phyloP scores from a whole-genome alignment of 2,888 invertebrate genomes.

The Drosophila neoperkinsi region DNA sequence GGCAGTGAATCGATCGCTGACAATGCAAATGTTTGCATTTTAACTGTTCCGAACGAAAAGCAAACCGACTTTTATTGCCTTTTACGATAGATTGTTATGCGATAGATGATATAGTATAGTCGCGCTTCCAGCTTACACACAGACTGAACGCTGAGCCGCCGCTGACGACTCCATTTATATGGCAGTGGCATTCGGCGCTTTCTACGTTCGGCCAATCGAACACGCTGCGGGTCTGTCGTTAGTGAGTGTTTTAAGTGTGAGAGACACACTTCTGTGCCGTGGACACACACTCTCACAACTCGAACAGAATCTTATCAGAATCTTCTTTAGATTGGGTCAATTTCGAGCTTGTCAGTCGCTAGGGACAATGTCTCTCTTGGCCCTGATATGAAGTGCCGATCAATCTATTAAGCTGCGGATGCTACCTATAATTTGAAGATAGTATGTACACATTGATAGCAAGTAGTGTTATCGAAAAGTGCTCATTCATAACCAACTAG shows the following conservation, averaged over 20 bases:
- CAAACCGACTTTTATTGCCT: conserved; percentile 23
- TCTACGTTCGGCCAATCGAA: conserved; percentile 51
- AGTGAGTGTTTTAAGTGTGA: conserved; percentile 16
- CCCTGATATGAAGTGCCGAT: conserved; percentile 44
- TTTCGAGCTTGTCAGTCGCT: conserved; percentile 39
- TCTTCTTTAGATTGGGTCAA: conserved; percentile 58
- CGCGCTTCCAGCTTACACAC: conserved; percentile 67
- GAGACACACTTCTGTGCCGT: conserved; percentile 47
- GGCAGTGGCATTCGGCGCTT: conserved; percentile 42
- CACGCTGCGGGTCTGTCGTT: conserved; percentile 47
- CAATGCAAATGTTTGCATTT: conserved; percentile 52
- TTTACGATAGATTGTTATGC: background rate
- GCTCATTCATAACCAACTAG: no score
- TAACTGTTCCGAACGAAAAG: conserved; percentile 31
- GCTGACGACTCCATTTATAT: conserved; percentile 78
- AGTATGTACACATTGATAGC: no score
- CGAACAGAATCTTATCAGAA: conserved; percentile 61
- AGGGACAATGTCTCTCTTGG: conserved; percentile 30
- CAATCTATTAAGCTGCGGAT: conserved; percentile 16
- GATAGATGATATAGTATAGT: conserved; percentile 14
- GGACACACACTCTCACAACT: conserved; percentile 30
- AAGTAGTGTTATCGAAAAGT: no score
- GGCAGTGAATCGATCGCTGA: conserved; percentile 28
- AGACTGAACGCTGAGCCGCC: conserved; percentile 78
- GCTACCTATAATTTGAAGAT: conserved; percentile 17